phyloP scores from a whole-genome alignment of 2,888 invertebrate genomes.

The Leptogaster cylindrica region DNA sequence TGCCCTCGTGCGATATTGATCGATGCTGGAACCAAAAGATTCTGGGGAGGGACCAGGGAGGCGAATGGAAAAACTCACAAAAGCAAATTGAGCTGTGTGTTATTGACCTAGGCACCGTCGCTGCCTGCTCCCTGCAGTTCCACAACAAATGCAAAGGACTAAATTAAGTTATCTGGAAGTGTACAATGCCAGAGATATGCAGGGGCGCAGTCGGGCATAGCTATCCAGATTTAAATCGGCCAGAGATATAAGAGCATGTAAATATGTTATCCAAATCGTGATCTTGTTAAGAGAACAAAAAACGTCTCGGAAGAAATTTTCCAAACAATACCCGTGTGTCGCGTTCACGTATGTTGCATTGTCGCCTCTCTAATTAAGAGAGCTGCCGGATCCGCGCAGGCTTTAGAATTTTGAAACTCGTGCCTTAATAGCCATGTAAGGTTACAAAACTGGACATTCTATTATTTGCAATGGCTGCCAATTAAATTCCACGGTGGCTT shows the following conservation, averaged over 20 bases:
- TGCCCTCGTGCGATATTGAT: slow-evolving; percentile 48
- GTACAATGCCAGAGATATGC: slow-evolving; percentile 43
- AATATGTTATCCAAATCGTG: slow-evolving; percentile 53
- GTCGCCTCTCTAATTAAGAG: slow-evolving; percentile 53
- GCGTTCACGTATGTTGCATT: slow-evolving; percentile 52
- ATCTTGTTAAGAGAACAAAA: slow-evolving; percentile 50
- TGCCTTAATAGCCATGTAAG: slow-evolving; percentile 39
- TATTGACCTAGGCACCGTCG: slow-evolving; percentile 25
- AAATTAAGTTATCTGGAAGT: slow-evolving; percentile 51
- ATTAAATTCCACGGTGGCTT: slow-evolving; percentile 42
- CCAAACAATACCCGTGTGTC: slow-evolving; percentile 50
- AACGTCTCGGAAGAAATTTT: slow-evolving; percentile 48
- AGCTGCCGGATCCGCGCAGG: slow-evolving; percentile 45
- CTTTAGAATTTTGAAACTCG: slow-evolving; percentile 25
- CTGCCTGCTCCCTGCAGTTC: slow-evolving; percentile 8
- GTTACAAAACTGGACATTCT: slow-evolving; percentile 40
- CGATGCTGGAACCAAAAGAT: slow-evolving; percentile 44
- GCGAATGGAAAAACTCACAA: slow-evolving; percentile 26
- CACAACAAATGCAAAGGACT: slow-evolving; percentile 42
- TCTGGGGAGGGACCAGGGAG: slow-evolving; percentile 24
- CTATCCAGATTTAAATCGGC: slow-evolving; percentile 46
- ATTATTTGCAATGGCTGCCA: slow-evolving; percentile 44
- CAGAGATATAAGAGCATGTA: slow-evolving; percentile 49
- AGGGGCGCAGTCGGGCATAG: slow-evolving; percentile 2
- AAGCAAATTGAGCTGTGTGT: slow-evolving; percentile 25